Percentiles rank a stretch among this genome's conserved stretches.
These are phyloP conservation scores for Halichondria panicea DNA, from an alignment of 37 sponge, comb jelly and placozoan genomes.

Conservation along the genomic window DNA sequence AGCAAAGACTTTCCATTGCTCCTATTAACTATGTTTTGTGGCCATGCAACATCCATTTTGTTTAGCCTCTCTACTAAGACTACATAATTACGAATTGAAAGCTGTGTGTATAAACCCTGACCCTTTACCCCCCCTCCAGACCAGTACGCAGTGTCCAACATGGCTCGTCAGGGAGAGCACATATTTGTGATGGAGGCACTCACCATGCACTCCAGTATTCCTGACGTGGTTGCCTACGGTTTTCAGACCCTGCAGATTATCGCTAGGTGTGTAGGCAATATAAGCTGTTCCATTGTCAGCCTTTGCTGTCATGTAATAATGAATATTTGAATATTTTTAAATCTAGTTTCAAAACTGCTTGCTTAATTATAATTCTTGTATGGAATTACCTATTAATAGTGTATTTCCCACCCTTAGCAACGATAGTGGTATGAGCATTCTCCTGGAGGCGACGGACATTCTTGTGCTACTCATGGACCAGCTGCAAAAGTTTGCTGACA, in stretches of 20 bases:
- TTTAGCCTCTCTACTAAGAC: not conserved
- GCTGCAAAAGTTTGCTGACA: not conserved
- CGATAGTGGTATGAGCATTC: not conserved
- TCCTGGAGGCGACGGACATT: not conserved
- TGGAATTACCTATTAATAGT: not conserved
- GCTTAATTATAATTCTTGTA: not conserved
- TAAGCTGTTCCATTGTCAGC: not conserved
- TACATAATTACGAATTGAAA: too few relatives aligned
- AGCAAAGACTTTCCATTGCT: not conserved
- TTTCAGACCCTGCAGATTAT: not conserved
- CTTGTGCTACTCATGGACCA: not conserved
- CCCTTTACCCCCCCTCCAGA: slow-evolving; percentile 3
- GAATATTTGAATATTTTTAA: not conserved
- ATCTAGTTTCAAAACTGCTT: not conserved
- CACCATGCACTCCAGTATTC: slow-evolving; percentile 7
- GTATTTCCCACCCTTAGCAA: too few relatives aligned
- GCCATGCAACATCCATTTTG: not conserved
- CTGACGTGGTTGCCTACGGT: slow-evolving; percentile 16
- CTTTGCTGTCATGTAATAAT: not conserved
- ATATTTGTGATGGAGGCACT: slow-evolving; percentile 9
- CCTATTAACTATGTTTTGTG: not conserved
- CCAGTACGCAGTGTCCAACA: slow-evolving; percentile 18
- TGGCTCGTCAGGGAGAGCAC: slow-evolving; percentile 19
- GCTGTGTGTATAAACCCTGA: too few relatives aligned
- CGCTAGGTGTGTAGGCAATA: slow-evolving; percentile 11